Conservation (phyloP, 2,797 vertebrate genomes). For the Lithobates pipiens region DNA sequence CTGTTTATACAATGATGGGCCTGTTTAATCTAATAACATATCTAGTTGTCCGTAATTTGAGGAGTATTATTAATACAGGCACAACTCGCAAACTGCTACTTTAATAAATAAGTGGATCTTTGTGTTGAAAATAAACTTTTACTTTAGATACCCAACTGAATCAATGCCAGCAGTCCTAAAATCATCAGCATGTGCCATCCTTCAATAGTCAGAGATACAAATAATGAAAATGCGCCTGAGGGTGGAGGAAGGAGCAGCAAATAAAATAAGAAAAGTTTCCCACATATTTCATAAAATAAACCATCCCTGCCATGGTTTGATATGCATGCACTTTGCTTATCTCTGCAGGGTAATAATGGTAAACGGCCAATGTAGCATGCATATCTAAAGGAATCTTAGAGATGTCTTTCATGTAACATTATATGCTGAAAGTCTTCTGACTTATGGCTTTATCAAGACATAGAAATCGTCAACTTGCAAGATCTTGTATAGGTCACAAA, state of each 20-base stretch:
- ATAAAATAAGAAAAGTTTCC: too few relatives aligned
- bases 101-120: neutral
- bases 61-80: constrained; percentile 49
- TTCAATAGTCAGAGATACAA: neutral
- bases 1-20: neutral
- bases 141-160: neutral
- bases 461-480: too few relatives aligned
- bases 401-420: too few relatives aligned
- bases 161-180: neutral
- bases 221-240: neutral
- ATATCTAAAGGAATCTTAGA: too few relatives aligned
- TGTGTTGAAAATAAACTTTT: neutral
- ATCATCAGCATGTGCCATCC: neutral
- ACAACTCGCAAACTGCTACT: constrained; percentile 9
- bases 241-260: neutral
- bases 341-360: too few relatives aligned
- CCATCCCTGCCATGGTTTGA: too few relatives aligned
- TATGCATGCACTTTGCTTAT: too few relatives aligned
- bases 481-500: too few relatives aligned
- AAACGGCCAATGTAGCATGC: too few relatives aligned
- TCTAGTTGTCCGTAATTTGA: constrained; percentile 34
- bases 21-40: constrained; percentile 8
- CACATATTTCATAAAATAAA: too few relatives aligned
- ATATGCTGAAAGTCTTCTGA: too few relatives aligned
- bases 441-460: too few relatives aligned